Evolutionary conservation across 2,888 invertebrate species (phyloP).

Genomic region (Hirtodrosophila cameraria): DNA sequence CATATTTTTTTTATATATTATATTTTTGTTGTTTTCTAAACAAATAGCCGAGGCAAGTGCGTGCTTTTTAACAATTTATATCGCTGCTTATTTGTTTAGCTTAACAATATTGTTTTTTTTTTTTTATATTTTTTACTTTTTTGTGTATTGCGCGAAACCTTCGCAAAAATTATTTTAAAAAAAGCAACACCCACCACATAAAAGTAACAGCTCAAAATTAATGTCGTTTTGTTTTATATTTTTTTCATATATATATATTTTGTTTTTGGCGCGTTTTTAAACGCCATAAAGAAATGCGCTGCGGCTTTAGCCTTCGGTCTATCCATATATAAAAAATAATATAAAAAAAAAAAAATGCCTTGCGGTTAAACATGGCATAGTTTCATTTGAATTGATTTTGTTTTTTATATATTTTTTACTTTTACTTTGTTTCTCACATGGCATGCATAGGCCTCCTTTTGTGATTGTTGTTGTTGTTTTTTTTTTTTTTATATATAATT

Average conservation of each 20-base stretch:
- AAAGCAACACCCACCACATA: constrained; percentile 62
- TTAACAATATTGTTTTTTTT: constrained; percentile 38
- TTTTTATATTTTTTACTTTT: constrained; percentile 7
- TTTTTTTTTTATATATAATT: constrained; percentile 36
- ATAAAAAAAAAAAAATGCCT: constrained; percentile 39
- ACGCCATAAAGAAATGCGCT: constrained; percentile 52
- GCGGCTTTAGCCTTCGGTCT: constrained; percentile 55
- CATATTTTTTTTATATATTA: constrained; percentile 32
- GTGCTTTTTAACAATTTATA: constrained; percentile 57
- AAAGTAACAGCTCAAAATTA: constrained; percentile 29
- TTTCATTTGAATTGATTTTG: constrained; percentile 29
- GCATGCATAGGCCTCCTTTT: constrained; percentile 38
- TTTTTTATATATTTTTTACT: constrained; percentile 19
- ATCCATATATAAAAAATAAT: not conserved
- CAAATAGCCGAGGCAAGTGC: constrained; percentile 54
- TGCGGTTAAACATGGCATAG: constrained; percentile 66
- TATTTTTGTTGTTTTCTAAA: constrained; percentile 50
- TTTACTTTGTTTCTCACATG: constrained; percentile 39
- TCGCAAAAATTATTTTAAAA: constrained; percentile 39
- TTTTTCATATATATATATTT: not conserved
- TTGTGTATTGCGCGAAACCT: constrained; percentile 54
- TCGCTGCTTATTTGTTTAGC: constrained; percentile 50
- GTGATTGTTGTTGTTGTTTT: constrained; percentile 2
- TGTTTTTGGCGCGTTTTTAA: constrained; percentile 37
- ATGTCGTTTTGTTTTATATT: constrained; percentile 29